A percentile compares a stretch with the other conserved stretches of the same genome.
Evolutionary conservation across 2,888 invertebrate genomes (phyloP).

Genomic region (Troides aeacus): DNA sequence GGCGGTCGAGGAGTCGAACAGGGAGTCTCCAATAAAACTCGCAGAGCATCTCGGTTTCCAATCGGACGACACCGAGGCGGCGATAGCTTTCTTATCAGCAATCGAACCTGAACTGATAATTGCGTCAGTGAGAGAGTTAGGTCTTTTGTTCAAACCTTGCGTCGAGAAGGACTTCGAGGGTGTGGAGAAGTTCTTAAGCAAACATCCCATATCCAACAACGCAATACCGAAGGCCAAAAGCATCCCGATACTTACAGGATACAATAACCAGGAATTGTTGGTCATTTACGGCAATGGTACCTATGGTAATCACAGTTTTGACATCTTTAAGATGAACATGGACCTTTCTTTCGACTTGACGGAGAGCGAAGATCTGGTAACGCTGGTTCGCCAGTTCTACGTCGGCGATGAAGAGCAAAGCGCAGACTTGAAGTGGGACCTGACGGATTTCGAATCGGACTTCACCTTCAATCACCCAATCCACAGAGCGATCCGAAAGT

Average conservation of each 20-base stretch:
- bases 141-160: conserved; percentile 42
- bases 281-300: neutral
- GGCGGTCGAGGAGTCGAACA: conserved; percentile 39
- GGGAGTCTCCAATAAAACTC: conserved; percentile 41
- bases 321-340: conserved; percentile 8
- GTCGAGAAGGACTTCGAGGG: conserved; percentile 46
- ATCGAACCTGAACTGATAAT: conserved; percentile 44
- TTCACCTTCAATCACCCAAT: conserved; percentile 47
- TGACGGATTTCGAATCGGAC: conserved; percentile 54
- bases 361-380: conserved; percentile 37
- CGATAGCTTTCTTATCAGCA: conserved; percentile 46
- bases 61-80: conserved; percentile 42
- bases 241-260: conserved; percentile 52
- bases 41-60: conserved; percentile 45
- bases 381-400: conserved; percentile 47
- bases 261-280: conserved; percentile 44
- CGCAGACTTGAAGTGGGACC: conserved; percentile 33
- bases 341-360: conserved; percentile 24
- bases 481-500: conserved; percentile 44
- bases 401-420: conserved; percentile 46
- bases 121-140: conserved; percentile 39
- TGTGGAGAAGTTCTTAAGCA: conserved; percentile 42
- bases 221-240: conserved; percentile 38
- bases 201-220: conserved; percentile 41
- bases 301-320: neutral